These are phyloP conservation scores for Thaumatotibia leucotreta DNA, from an alignment of 1,140 invertebrate species.

Conservation along the genomic window DNA sequence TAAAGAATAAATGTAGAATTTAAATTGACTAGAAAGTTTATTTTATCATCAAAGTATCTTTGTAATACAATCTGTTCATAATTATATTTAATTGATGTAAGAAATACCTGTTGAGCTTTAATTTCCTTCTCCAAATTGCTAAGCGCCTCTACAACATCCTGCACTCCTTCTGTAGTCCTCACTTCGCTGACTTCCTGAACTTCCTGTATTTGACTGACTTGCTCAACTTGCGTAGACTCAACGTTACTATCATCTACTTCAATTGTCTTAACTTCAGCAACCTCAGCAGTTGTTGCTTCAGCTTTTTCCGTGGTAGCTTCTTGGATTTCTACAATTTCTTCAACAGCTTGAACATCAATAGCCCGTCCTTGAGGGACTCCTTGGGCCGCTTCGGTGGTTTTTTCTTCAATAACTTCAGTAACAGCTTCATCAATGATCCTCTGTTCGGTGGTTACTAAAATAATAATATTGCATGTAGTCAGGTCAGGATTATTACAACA, in stretches of 20 bases:
- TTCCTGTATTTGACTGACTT: neutral
- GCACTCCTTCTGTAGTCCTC: constrained; percentile 27
- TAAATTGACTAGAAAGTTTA: too few species aligned
- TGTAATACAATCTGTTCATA: too few species aligned
- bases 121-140: constrained; percentile 40
- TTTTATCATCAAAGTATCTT: too few species aligned
- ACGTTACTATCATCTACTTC: constrained; percentile 14
- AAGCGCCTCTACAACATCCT: constrained; percentile 44
- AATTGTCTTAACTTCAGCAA: constrained; percentile 16
- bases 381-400: neutral
- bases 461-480: too few species aligned
- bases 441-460: neutral
- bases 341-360: neutral
- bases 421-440: neutral
- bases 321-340: constrained; percentile 7
- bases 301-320: constrained; percentile 11
- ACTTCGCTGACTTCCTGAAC: constrained; percentile 18
- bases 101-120: constrained; percentile 34
- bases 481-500: too few species aligned
- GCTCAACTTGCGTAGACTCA: neutral
- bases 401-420: constrained; percentile 13
- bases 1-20: too few species aligned
- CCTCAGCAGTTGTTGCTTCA: constrained; percentile 16
- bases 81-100: neutral
- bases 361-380: neutral